These are phyloP conservation scores for Emydura subglobosa DNA, from an alignment of 2,113 vertebrate genomes.

Conservation along the genomic window DNA sequence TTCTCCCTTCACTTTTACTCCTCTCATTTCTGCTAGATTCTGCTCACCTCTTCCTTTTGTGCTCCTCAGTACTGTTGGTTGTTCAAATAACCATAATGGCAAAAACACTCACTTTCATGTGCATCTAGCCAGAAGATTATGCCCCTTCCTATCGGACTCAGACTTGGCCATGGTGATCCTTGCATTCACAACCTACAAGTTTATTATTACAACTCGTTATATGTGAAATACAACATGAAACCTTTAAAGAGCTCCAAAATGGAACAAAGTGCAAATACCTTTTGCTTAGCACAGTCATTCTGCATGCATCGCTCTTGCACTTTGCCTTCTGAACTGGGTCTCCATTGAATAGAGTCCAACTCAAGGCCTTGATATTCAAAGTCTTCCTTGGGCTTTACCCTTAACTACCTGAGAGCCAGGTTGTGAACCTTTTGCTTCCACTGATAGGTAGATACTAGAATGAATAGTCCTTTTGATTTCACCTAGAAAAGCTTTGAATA, in stretches of 20 bases:
- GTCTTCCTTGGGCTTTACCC: too few species aligned
- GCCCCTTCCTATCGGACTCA: fast-evolving
- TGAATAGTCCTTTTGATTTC: neutral
- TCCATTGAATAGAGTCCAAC: neutral
- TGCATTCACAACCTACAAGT: neutral
- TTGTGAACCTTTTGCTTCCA: neutral
- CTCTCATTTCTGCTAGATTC: neutral
- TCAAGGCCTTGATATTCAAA: neutral
- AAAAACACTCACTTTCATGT: neutral
- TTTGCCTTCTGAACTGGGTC: neutral
- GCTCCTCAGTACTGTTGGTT: neutral
- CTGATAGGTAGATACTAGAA: neutral
- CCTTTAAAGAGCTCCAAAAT: neutral
- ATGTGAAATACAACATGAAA: neutral
- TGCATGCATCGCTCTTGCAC: neutral
- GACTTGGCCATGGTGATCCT: neutral
- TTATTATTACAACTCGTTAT: neutral
- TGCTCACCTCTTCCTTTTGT: neutral
- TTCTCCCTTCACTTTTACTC: too few species aligned
- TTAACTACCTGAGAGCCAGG: neutral
- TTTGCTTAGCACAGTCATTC: neutral
- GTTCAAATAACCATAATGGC: neutral
- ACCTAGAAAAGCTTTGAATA: neutral
- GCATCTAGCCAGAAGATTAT: neutral
- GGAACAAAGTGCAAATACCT: neutral